Base-by-base conservation (phyloP, 2,797 vertebrate species). In the Melanotaenia trifasciata region DNA sequence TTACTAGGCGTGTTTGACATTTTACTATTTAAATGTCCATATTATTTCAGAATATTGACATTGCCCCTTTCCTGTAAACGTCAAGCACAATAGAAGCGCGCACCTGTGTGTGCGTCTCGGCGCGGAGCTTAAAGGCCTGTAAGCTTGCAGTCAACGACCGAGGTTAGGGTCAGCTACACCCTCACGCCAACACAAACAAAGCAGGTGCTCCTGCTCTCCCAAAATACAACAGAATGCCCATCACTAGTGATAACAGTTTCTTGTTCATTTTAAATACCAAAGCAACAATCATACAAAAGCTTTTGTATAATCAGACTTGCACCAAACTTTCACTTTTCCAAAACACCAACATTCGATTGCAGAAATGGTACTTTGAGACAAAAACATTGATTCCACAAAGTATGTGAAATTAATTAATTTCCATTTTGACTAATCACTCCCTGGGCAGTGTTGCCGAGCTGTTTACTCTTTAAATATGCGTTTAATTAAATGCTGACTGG, bases 91-190 rank as follows among this genome's bases (percentile, higher is more conserved):
- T 22, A 63, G 28, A 59, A 78, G 72, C 28, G 58, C 65, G 32
- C 62, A 78, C 64, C 67, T 64, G 67, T 63, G 22, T 70, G 56
- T 76, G 70, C 51, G 80, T 79, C 78, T 84, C 70, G 68, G 76
- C 69, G n/a, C 45, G 66, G 33, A 62, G 89, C 82, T 93, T 93
- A 92, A 81, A 71, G 59, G 70, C 58, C 59, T 70, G 83, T 88
- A 90, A 92, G 85, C 90, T 67, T 74, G 74, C 70, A 74, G 85
- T 86, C 83, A 83, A 51, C 80, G 51, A 60, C 72, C 63, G 61
- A 72, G 72, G 64, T 69, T 72, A 76, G 74, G 75, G 80, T 85
- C 89, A 86, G 58, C 63, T 65, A 73, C 64, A 78, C 78, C 77
- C 80, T 85, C 82, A 82, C 79, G 70, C 33, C 14, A 61, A 70